Conservation (phyloP, 2,113 vertebrate species). For the Siniperca knerii region DNA sequence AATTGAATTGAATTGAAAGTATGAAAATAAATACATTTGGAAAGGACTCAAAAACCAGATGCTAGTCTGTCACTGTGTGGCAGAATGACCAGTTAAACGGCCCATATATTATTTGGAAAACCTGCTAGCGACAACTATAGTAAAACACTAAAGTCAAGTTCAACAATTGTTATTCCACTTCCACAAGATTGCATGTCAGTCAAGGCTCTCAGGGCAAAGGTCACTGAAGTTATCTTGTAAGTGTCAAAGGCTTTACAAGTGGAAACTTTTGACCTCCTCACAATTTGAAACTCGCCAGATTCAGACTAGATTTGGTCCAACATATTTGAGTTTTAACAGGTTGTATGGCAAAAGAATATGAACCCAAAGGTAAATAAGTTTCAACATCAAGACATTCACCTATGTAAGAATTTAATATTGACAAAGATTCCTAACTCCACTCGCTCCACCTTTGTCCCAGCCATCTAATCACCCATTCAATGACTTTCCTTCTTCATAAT, state of each 20-base stretch:
- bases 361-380: neutral
- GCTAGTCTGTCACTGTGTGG: neutral
- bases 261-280: neutral
- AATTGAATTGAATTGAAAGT: too few species aligned
- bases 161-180: neutral
- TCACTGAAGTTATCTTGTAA: conserved; percentile 23
- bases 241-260: neutral
- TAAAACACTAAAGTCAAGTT: neutral
- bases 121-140: neutral
- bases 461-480: neutral
- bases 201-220: neutral
- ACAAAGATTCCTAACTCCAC: neutral
- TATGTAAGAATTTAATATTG: neutral
- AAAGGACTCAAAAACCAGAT: conserved; percentile 5
- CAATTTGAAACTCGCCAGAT: neutral
- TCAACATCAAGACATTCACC: neutral
- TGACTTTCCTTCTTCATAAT: neutral
- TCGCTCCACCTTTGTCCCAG: neutral
- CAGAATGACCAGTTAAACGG: neutral
- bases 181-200: neutral
- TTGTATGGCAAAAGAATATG: neutral
- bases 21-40: too few species aligned
- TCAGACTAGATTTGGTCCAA: neutral
- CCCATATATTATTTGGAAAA: neutral
- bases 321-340: neutral